Evolutionary conservation across 2,797 vertebrate species (phyloP).

Genomic region (Pipistrellus pygmaeus): DNA sequence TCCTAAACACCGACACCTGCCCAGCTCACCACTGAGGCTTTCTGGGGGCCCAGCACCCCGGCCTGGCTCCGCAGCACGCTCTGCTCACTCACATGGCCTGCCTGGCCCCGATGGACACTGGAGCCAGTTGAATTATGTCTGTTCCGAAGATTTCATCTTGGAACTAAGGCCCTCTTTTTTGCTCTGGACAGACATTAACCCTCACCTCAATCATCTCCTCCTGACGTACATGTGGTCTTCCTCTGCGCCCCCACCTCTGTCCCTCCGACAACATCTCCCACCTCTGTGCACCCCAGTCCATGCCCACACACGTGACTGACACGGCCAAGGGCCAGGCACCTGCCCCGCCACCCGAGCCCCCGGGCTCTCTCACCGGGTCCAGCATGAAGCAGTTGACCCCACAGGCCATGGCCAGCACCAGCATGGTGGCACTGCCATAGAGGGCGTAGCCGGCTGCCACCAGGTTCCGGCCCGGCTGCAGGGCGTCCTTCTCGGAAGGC

Average conservation of each 20-base stretch:
- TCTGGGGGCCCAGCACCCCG: neutral
- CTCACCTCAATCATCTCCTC: neutral
- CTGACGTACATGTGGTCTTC: fast-evolving
- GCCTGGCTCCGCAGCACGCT: too few species aligned
- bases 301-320: neutral
- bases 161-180: neutral
- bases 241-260: neutral
- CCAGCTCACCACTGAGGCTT: neutral
- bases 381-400: conserved; percentile 99
- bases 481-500: conserved; percentile 93
- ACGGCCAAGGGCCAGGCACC: neutral
- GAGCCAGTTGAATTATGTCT: neutral
- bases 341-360: neutral
- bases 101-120: neutral
- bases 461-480: conserved; percentile 94
- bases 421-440: conserved; percentile 98
- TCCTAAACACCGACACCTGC: neutral
- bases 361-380: conserved; percentile 92
- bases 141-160: neutral
- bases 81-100: neutral
- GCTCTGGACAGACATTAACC: neutral
- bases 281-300: neutral
- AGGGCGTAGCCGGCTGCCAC: conserved; percentile 97
- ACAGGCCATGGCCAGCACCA: conserved; percentile 94
- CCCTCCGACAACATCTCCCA: neutral